Percentiles rank a stretch among this genome's conserved stretches.
phyloP scores from a whole-genome alignment of 2,888 invertebrate species.

The Ecliptopera silaceata region DNA sequence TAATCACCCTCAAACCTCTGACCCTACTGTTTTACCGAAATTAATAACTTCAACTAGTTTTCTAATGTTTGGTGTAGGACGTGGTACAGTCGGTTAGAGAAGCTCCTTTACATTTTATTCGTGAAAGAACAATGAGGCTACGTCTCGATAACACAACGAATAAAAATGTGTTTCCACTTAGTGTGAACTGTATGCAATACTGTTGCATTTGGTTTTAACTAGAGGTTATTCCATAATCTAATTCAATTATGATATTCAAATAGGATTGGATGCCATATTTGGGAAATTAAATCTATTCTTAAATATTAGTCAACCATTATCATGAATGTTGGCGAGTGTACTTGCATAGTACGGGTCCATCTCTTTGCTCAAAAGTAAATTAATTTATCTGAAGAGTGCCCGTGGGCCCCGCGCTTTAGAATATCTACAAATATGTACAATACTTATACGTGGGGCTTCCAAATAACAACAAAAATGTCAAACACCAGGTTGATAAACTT shows the following conservation, averaged over 20 bases:
- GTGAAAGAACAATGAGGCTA: too few species aligned
- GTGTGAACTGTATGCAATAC: too few species aligned
- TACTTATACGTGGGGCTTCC: not conserved
- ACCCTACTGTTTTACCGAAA: slow-evolving; percentile 1
- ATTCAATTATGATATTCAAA: too few species aligned
- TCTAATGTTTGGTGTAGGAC: not conserved
- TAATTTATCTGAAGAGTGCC: slow-evolving; percentile 14
- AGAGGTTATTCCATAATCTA: too few species aligned
- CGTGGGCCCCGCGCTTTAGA: not conserved
- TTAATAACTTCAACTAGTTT: slow-evolving; percentile 22
- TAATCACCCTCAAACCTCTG: not conserved
- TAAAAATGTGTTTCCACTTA: too few species aligned
- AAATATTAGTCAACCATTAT: too few species aligned
- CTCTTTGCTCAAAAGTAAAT: slow-evolving; percentile 14
- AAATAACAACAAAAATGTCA: not conserved
- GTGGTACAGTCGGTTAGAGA: slow-evolving; percentile 2
- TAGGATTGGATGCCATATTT: too few species aligned
- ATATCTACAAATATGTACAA: not conserved
- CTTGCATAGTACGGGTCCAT: not conserved
- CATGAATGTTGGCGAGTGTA: not conserved
- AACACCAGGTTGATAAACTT: too few species aligned
- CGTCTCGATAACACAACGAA: too few species aligned
- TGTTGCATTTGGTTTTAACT: too few species aligned
- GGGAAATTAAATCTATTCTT: too few species aligned
- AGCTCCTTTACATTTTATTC: not conserved